These are phyloP conservation scores for Rhingia campestris DNA, from an alignment of 2,888 invertebrate species.

Conservation along the genomic window DNA sequence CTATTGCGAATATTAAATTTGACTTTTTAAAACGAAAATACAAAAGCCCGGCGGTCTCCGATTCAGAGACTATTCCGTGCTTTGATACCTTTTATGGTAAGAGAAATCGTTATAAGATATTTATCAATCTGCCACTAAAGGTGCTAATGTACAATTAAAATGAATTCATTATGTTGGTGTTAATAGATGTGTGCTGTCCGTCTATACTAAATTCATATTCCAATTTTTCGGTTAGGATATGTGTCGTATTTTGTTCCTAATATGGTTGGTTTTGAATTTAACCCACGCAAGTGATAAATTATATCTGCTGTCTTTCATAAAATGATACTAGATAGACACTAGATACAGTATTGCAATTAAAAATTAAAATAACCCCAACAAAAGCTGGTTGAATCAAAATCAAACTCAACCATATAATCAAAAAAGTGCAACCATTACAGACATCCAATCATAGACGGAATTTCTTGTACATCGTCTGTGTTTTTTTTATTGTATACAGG, in stretches of 20 bases:
- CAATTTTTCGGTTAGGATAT: too few species aligned
- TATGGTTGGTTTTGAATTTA: too few species aligned
- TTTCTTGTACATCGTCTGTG: conserved; percentile 2
- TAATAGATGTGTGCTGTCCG: neutral
- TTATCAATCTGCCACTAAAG: neutral
- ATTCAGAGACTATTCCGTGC: too few species aligned
- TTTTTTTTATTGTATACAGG: conserved; percentile 32
- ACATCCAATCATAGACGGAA: neutral
- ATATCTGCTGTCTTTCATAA: too few species aligned
- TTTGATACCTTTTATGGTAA: neutral
- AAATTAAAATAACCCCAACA: too few species aligned
- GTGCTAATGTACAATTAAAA: neutral
- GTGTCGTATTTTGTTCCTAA: too few species aligned
- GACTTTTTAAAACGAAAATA: neutral
- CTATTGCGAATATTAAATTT: neutral
- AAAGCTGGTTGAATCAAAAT: too few species aligned
- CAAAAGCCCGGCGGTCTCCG: neutral
- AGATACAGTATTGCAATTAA: too few species aligned
- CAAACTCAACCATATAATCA: conserved; percentile 6
- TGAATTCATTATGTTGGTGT: neutral
- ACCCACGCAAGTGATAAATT: too few species aligned
- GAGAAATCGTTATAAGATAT: neutral
- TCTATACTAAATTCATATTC: neutral
- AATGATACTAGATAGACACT: too few species aligned
- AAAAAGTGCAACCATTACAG: conserved; percentile 3